phyloP scores from a whole-genome alignment of 2,797 vertebrate genomes.

The Dendrocincla fuliginosa region DNA sequence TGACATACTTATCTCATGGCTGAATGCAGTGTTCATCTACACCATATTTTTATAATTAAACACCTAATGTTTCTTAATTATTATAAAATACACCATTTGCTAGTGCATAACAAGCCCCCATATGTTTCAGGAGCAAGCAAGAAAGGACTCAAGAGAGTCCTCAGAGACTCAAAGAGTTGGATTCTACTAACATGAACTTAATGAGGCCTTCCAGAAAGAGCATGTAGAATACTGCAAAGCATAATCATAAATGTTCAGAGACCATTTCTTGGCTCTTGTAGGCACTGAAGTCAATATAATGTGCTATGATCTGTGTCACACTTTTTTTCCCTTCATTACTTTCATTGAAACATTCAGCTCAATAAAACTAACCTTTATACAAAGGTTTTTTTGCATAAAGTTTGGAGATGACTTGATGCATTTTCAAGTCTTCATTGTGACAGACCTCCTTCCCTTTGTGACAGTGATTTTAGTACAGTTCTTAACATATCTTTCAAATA shows the following conservation, averaged over 20 bases:
- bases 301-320: background rate
- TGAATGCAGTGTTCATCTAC: background rate
- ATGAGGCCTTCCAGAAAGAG: background rate
- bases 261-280: background rate
- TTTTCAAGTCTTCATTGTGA: background rate
- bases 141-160: rapidly evolving
- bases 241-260: background rate
- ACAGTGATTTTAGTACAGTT: background rate
- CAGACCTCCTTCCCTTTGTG: background rate
- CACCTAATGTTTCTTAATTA: background rate
- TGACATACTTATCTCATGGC: background rate
- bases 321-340: background rate
- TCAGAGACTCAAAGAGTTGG: background rate
- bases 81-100: background rate
- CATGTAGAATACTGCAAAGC: background rate
- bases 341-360: background rate
- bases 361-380: background rate
- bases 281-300: background rate
- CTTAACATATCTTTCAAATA: background rate
- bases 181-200: background rate
- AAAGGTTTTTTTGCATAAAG: background rate
- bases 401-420: background rate
- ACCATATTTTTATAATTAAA: background rate
- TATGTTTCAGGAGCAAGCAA: background rate
- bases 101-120: background rate